Base-by-base conservation (phyloP, 37 sponge, comb jelly and placozoan species). In the Chondrilla cf. caribensis region DNA sequence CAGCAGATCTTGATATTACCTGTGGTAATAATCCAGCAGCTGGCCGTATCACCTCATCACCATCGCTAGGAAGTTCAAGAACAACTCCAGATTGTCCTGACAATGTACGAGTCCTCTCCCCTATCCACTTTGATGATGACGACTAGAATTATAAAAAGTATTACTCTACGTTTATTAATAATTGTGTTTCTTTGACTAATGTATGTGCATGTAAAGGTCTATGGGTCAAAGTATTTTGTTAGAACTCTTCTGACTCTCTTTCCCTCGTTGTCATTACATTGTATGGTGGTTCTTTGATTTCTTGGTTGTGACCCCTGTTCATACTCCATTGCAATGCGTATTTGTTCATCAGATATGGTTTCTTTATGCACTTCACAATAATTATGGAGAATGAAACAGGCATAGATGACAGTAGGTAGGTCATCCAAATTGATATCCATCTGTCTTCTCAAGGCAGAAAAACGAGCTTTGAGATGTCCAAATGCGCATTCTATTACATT, bases 351-450 rank as follows among this genome's bases (percentile, higher is more conserved):
- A 81, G 4, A 4, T 3, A 62, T 35, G 35, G 66, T 40, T 44
- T 81, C 81, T 7, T 60, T 36, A 44, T 81, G 33, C 24, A 60
- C 6, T 31, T 81, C 65, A 29, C 81, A 81, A 54, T 25, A 58
- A 33, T 81, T 81, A 31, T 81, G 81, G 22, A 81, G 38, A n/a
- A 81, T 65, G 60, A 81, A 81, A 81, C 64, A 78, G 22, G 79
- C 54, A 78, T 78, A 78, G 6, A 78, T 44, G 29, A 78, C 58
- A 6, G 8, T 42, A 25, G 81, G 81, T 60, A 79, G 29, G 58
- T 79, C 81, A 26, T 43, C 40, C 81, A 81, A 41, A 25, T 81
- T 81, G 38, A 81, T 81, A 60, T 81, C 81, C 81, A 81, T 73
- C 25, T 33, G 22, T 33, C 77, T 33, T 24, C 43, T 73, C 14